phyloP scores from a whole-genome alignment of 2,797 vertebrate species.

The Lacerta bilineata region DNA sequence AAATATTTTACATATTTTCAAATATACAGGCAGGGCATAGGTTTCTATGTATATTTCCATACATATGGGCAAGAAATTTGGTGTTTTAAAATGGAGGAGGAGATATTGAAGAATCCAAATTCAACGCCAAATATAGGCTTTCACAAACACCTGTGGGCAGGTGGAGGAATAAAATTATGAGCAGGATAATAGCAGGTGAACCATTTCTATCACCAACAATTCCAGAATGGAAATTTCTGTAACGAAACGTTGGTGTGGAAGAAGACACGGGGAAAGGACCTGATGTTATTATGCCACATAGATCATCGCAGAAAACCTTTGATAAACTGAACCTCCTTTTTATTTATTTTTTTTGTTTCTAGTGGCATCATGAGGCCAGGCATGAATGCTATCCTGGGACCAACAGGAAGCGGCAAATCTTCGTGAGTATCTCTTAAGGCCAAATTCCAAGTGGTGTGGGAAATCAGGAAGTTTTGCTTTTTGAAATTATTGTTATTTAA shows the following conservation, averaged over 20 bases:
- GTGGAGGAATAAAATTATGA: neutral
- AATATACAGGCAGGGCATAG: too few species aligned
- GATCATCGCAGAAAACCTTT: neutral
- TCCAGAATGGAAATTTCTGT: neutral
- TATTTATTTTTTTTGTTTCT: constrained; percentile 61
- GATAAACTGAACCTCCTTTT: neutral
- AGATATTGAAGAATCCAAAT: neutral
- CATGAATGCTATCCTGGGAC: constrained; percentile 88
- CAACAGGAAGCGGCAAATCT: constrained; percentile 87
- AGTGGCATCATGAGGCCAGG: constrained; percentile 89
- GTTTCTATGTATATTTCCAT: too few species aligned
- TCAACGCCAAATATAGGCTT: neutral
- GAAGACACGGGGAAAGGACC: too few species aligned
- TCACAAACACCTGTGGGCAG: neutral
- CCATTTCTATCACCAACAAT: neutral
- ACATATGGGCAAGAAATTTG: too few species aligned
- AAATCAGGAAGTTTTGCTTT: neutral
- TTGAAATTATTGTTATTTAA: neutral
- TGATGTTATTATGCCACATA: neutral
- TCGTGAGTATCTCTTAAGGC: constrained; percentile 82
- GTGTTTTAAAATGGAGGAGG: neutral
- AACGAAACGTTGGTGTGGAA: neutral
- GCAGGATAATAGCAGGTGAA: neutral
- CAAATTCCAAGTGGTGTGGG: neutral
- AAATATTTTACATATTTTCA: too few species aligned